Base-by-base conservation (phyloP, 2,888 invertebrate species). In the Athetis lepigone region DNA sequence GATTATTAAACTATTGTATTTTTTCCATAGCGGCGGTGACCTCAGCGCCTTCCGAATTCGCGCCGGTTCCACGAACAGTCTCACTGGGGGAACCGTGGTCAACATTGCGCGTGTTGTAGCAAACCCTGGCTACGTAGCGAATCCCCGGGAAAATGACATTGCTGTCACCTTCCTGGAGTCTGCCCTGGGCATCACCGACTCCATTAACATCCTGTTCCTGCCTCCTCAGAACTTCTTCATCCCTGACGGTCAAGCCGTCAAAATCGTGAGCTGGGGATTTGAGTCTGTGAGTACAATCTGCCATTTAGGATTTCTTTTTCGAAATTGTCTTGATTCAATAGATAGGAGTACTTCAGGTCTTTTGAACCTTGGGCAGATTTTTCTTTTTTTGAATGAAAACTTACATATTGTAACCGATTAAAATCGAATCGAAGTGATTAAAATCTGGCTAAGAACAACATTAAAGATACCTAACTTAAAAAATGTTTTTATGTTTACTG, bases 261-360 rank as follows among this genome's bases (percentile, higher is more conserved):
- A 81, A 42, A 63, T 89, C 19, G 85, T 89, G 11, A 88, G 92
- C 76, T 92, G 92, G 92, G 92, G 92, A 57, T 91, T 90, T 39
- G 88, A 88, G 64, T 68, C 76, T 45, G 92, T 92, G 60, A 87
- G 89, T 82, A 29, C n/a, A 27, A 27, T 27, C 8, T 27, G 27
- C 9, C 2, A 27, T 27, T 6, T 8, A 27, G 27, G n/a, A n/a
- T n/a, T n/a, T n/a, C n/a, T n/a, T n/a, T n/a, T n/a, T n/a, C n/a
- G n/a, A n/a, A n/a, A n/a, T n/a, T n/a, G n/a, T n/a, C n/a, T n/a
- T n/a, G n/a, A n/a, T n/a, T n/a, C n/a, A n/a, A n/a, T n/a, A n/a
- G n/a, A n/a, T n/a, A n/a, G n/a, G n/a, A n/a, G n/a, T n/a, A n/a
- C n/a, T n/a, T n/a, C n/a, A n/a, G n/a, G n/a, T n/a, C n/a, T n/a